Percentiles rank a stretch among this genome's conserved stretches.
These are phyloP conservation scores for Tamandua tetradactyla DNA, from an alignment of 2,797 vertebrate species.

Conservation along the genomic window DNA sequence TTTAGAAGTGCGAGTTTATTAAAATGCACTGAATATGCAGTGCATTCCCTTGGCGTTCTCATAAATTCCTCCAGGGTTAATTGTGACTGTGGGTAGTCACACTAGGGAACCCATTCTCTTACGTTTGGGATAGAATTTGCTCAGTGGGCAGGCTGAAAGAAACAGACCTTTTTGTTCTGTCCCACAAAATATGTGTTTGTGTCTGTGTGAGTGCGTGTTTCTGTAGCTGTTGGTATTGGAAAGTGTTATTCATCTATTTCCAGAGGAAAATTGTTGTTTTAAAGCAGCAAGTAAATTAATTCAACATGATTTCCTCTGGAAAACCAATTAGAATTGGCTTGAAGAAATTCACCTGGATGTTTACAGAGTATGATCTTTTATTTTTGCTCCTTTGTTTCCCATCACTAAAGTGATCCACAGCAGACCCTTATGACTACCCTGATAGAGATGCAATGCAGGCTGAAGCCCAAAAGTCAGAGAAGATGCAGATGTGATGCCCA, in stretches of 20 bases:
- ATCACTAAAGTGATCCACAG: neutral
- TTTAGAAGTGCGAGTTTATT: neutral
- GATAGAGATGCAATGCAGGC: neutral
- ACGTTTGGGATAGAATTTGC: neutral
- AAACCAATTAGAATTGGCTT: neutral
- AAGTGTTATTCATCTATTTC: neutral
- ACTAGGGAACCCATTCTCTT: neutral
- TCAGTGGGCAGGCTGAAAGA: neutral
- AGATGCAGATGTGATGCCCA: neutral
- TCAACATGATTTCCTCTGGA: neutral
- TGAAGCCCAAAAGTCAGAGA: neutral
- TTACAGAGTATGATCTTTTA: neutral
- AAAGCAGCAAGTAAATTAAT: neutral
- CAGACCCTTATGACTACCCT: neutral
- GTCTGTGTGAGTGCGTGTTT: neutral
- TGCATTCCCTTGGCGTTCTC: neutral
- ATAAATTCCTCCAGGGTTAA: neutral
- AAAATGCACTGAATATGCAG: neutral
- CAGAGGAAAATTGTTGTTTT: slow-evolving; percentile 1
- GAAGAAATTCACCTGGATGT: neutral
- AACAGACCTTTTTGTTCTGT: neutral
- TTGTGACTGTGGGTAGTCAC: neutral
- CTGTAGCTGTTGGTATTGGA: neutral
- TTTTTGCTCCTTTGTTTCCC: slow-evolving; percentile 37
- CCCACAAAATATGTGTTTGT: neutral